These are phyloP conservation scores for Pagrus major DNA, from an alignment of 2,113 vertebrate genomes.

Conservation along the genomic window DNA sequence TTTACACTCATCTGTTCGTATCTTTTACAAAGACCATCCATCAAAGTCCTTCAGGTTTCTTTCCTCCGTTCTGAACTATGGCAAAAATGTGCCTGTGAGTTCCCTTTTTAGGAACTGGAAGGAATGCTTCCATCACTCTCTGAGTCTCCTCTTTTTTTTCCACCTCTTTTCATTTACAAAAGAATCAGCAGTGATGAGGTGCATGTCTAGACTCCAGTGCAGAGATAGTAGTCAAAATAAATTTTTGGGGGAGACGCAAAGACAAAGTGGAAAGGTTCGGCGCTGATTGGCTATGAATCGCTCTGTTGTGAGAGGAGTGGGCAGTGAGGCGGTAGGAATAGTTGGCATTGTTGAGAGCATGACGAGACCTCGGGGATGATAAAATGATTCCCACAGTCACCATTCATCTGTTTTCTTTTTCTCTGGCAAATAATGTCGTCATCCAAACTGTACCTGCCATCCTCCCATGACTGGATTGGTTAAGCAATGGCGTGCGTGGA, in stretches of 20 bases:
- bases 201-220: slow-evolving; percentile 73
- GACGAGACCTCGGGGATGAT: slow-evolving; percentile 32
- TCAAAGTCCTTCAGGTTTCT: slow-evolving; percentile 59
- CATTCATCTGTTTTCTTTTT: slow-evolving; percentile 50
- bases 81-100: slow-evolving; percentile 72
- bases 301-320: slow-evolving; percentile 28
- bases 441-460: slow-evolving; percentile 41
- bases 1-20: slow-evolving; percentile 19
- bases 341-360: slow-evolving; percentile 50
- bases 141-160: slow-evolving; percentile 1
- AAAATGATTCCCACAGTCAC: slow-evolving; percentile 47
- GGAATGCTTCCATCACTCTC: slow-evolving; percentile 47
- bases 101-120: slow-evolving; percentile 75
- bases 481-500: slow-evolving; percentile 10
- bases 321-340: slow-evolving; percentile 42
- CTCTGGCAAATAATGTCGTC: slow-evolving; percentile 53
- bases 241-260: slow-evolving; percentile 59
- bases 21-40: slow-evolving; percentile 58
- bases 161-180: slow-evolving; percentile 45
- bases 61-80: slow-evolving; percentile 66
- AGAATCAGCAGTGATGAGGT: slow-evolving; percentile 43
- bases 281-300: slow-evolving; percentile 25
- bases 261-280: slow-evolving; percentile 55
- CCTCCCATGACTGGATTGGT: slow-evolving; percentile 17
- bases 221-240: slow-evolving; percentile 74